Conservation (phyloP, 2,113 vertebrate genomes). For the Amazona vittata region DNA sequence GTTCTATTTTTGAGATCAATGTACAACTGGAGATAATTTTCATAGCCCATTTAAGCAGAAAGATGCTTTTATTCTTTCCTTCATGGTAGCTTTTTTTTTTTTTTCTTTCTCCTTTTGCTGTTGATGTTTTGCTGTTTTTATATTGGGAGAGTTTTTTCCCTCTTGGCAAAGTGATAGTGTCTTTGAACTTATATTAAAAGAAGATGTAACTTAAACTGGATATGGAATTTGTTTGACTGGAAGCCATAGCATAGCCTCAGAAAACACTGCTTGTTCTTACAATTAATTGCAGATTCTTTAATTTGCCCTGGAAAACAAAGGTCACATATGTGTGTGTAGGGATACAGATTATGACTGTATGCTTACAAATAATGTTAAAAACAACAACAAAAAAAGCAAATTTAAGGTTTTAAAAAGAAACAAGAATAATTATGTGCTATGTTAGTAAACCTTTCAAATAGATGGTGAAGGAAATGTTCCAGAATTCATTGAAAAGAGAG, state of each 20-base stretch:
- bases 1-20: not conserved
- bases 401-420: not conserved
- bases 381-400: not conserved
- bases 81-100: not conserved
- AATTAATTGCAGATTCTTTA: constrained; percentile 30
- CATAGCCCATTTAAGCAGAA: not conserved
- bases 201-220: constrained; percentile 15
- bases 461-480: not conserved
- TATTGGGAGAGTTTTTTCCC: not conserved
- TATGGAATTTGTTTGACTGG: not conserved
- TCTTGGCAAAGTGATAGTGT: not conserved
- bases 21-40: constrained; percentile 12
- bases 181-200: constrained; percentile 43
- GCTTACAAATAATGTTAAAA: not conserved
- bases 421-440: not conserved
- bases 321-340: not conserved
- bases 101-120: not conserved
- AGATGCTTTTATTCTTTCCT: not conserved
- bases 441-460: not conserved
- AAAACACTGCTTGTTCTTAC: not conserved
- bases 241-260: not conserved
- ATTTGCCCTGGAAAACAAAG: not conserved
- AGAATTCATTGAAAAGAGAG: not conserved
- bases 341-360: not conserved
- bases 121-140: not conserved